phyloP scores from a whole-genome alignment of 2,888 invertebrate genomes.

The Drosophila antonietae region DNA sequence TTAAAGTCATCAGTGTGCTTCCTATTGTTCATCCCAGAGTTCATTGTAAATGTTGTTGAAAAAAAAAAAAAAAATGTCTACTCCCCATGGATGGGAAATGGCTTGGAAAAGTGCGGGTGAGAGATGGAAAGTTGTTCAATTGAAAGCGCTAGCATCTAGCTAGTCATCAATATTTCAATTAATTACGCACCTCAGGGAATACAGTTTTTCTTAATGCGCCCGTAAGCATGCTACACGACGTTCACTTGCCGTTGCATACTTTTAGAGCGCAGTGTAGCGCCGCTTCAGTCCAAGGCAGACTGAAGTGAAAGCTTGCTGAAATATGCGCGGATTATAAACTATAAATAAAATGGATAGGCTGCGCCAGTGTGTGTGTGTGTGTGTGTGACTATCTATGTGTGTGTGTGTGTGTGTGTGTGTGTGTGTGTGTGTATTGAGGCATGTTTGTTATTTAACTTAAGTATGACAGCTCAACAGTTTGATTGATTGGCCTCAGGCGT shows the following conservation, averaged over 20 bases:
- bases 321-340: conserved; percentile 15
- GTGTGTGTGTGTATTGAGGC: conserved; percentile 2
- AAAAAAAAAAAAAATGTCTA: not conserved
- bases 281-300: not conserved
- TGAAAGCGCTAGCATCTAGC: not conserved
- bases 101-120: not conserved
- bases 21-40: not conserved
- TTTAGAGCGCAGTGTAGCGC: conserved; percentile 5
- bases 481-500: conserved; percentile 43
- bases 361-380: not conserved
- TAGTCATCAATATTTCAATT: conserved; percentile 8
- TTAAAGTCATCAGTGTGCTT: not conserved
- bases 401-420: conserved; percentile 2
- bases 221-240: not conserved
- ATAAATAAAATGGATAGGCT: not conserved
- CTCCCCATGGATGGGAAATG: not conserved
- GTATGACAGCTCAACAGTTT: conserved; percentile 40
- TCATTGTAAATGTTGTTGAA: not conserved
- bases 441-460: conserved; percentile 30
- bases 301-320: not conserved
- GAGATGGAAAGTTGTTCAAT: not conserved
- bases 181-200: not conserved
- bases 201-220: not conserved
- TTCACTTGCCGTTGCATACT: conserved; percentile 14
- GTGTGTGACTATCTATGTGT: conserved; percentile 3